These are phyloP conservation scores for Cybosia mesomella DNA, from an alignment of 2,888 invertebrate species.

Conservation along the genomic window DNA sequence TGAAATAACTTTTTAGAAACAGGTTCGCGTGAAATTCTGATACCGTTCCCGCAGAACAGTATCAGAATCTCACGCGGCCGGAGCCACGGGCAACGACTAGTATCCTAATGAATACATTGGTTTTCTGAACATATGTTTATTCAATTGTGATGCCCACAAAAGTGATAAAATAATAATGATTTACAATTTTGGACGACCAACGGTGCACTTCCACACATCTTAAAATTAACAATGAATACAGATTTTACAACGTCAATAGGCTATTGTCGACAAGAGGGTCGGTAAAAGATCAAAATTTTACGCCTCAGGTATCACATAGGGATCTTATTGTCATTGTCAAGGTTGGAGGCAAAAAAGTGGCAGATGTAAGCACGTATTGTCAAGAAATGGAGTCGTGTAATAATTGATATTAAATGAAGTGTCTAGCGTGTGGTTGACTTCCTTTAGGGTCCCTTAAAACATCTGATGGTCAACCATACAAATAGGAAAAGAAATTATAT, in stretches of 20 bases:
- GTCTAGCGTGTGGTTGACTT: constrained; percentile 50
- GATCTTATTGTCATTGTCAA: constrained; percentile 38
- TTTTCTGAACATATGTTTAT: neutral
- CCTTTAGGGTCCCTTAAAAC: constrained; percentile 44
- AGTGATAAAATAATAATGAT: neutral
- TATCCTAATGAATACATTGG: neutral
- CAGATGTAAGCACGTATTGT: constrained; percentile 73
- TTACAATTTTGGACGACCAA: neutral
- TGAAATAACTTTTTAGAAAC: no score
- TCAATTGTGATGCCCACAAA: neutral
- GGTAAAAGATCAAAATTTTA: constrained; percentile 71
- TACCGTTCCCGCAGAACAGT: no score
- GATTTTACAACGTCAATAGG: constrained; percentile 33
- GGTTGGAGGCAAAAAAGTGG: constrained; percentile 55
- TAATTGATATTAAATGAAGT: constrained; percentile 81
- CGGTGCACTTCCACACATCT: constrained; percentile 3
- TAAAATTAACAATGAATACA: constrained; percentile 27
- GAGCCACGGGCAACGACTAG: no score
- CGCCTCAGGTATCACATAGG: constrained; percentile 63
- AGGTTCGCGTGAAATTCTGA: no score
- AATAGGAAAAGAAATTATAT: neutral
- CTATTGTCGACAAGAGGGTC: constrained; percentile 24
- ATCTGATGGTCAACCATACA: neutral
- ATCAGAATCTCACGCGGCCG: no score
- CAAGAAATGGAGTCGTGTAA: constrained; percentile 63